These are phyloP conservation scores for Achroia grisella DNA, from an alignment of 1,140 invertebrate genomes.

Conservation along the genomic window DNA sequence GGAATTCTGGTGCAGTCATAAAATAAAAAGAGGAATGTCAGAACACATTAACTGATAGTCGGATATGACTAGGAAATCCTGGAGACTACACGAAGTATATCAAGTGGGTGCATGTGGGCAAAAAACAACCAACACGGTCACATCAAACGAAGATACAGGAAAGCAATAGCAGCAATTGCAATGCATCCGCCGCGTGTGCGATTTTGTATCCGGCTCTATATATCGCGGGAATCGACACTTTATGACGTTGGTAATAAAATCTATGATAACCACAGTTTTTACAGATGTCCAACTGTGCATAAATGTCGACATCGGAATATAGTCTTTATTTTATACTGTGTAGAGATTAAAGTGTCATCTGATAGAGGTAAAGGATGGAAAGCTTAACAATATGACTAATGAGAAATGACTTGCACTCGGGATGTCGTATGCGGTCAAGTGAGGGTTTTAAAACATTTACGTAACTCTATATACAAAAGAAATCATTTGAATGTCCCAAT, in stretches of 20 bases:
- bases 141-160: conserved; percentile 24
- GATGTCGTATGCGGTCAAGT: conserved; percentile 21
- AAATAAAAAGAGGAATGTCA: no score
- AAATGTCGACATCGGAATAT: no score
- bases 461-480: background rate
- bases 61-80: background rate
- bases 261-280: background rate
- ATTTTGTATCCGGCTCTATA: conserved; percentile 12
- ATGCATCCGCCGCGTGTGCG: conserved; percentile 30
- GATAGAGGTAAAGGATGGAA: conserved; percentile 7
- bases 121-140: conserved; percentile 5
- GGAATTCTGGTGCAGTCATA: no score
- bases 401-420: conserved; percentile 20
- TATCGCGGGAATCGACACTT: conserved; percentile 11
- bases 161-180: conserved; percentile 30
- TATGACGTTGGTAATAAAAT: conserved; percentile 10
- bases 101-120: background rate
- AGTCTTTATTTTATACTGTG: no score
- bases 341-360: no score
- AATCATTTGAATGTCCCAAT: no score
- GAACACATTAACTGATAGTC: no score
- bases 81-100: background rate
- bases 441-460: conserved; percentile 1
- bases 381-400: conserved; percentile 17
- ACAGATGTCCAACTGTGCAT: background rate